A percentile compares a stretch with the other conserved stretches of the same genome.
Conservation (phyloP, 2,888 invertebrate species). For the Aphelenchoides bicaudatus region DNA sequence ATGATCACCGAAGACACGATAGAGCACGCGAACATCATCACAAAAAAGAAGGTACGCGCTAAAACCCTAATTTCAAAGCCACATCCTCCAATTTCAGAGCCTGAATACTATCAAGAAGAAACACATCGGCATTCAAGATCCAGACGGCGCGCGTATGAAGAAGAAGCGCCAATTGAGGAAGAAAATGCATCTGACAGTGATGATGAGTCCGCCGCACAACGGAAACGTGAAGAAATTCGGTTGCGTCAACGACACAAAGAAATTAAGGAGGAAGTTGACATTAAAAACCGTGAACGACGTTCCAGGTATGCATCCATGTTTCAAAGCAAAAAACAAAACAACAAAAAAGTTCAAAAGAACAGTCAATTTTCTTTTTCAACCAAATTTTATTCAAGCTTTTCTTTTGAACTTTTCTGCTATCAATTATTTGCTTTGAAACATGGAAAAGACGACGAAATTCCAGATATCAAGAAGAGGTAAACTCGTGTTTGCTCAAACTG, state of each 20-base stretch:
- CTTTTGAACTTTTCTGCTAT: too few species aligned
- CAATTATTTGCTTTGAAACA: too few species aligned
- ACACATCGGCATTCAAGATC: slow-evolving; percentile 39
- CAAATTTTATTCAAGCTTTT: too few species aligned
- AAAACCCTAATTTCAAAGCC: neutral
- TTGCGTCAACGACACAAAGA: neutral
- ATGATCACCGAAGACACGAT: slow-evolving; percentile 17
- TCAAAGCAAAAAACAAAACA: too few species aligned
- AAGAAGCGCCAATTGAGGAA: slow-evolving; percentile 35
- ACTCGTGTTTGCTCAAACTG: neutral
- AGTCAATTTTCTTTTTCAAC: too few species aligned
- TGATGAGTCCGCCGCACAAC: slow-evolving; percentile 27
- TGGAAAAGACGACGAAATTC: too few species aligned
- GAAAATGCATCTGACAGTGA: slow-evolving; percentile 35
- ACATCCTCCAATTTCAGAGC: slow-evolving; percentile 30
- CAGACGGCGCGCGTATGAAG: slow-evolving; percentile 31
- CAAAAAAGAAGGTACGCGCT: neutral
- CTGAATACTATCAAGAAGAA: slow-evolving; percentile 42
- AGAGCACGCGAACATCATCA: slow-evolving; percentile 10
- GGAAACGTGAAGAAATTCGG: slow-evolving; percentile 25
- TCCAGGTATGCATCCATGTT: too few species aligned
- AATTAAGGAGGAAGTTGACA: neutral
- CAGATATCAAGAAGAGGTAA: too few species aligned
- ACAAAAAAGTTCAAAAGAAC: too few species aligned
- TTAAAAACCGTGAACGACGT: too few species aligned